Evolutionary conservation across 2,113 vertebrate genomes (phyloP), one percentile per base, ranked within the genome.

Genomic region (Lota lota): DNA sequence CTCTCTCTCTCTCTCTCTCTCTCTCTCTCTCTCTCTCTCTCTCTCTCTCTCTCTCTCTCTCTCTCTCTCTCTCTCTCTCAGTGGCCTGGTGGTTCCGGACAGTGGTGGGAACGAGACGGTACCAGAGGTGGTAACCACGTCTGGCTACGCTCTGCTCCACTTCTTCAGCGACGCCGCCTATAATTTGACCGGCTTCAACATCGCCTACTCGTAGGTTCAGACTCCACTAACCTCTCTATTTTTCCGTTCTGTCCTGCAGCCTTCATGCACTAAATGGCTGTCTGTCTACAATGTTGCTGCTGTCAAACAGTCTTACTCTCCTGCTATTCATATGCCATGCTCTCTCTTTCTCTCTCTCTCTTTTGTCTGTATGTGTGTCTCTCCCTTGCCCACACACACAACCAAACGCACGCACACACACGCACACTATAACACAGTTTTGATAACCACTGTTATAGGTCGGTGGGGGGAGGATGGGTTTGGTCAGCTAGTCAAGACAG

Each of bases 151-250:
- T 58, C 90, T 98, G 85, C 92, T 98, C 5, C 95, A 98, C 90
- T 98, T 98, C 78, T 98, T 97, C 70, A 98, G 96, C 57, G 96
- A 98, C 40, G 96, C 96, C 20, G 96, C 96, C 3, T 98, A 98
- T 88, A 98, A 98, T 81, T 87, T 98, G 59, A 98, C 96, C 0
- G 96, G 96, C 50, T 98, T 98, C 89, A 95, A 94, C 85, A 94
- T 98, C 84, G 93, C 94, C 76, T 98, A 97, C 86, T 97, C 96
- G 96, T 98, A 90, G 81, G 96, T 94, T 20, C 3, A 16, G 3
- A 3, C 47, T 4, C 33, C 22, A 18, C 50, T 50, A 16, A 24
- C 20, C 59, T 61, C 60, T 24, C 22, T 16, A 4, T 3, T 19
- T 5, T 22, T 2, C 59, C 19, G 12, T 20, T 21, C 58, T 22